phyloP scores from a whole-genome alignment of 2,113 vertebrate species.

The Neoarius graeffei region DNA sequence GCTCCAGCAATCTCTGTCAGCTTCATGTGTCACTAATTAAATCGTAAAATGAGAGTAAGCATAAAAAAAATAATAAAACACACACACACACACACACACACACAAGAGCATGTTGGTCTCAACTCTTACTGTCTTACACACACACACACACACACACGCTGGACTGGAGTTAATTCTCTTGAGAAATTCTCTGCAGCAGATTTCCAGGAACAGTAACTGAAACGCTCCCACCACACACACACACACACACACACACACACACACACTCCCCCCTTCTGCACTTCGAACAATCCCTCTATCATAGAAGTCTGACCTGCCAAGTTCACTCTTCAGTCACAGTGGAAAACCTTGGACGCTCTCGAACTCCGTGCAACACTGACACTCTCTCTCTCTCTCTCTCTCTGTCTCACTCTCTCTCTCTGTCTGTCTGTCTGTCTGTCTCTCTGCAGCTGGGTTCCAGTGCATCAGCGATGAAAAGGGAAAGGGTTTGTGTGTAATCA shows the following conservation, averaged over 20 bases:
- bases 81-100: not conserved
- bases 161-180: constrained; percentile 56
- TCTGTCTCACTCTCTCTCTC: constrained; percentile 49
- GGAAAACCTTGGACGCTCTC: constrained; percentile 50
- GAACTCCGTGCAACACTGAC: constrained; percentile 52
- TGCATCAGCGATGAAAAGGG: constrained; percentile 33
- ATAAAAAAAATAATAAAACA: not conserved
- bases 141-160: not conserved
- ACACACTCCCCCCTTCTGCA: constrained; percentile 55
- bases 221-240: constrained; percentile 58
- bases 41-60: not conserved
- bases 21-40: not conserved
- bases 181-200: constrained; percentile 70
- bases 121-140: not conserved
- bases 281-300: constrained; percentile 33
- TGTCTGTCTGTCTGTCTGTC: constrained; percentile 48
- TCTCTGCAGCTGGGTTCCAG: constrained; percentile 63
- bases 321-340: constrained; percentile 58
- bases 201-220: constrained; percentile 78
- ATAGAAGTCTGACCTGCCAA: constrained; percentile 66
- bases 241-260: constrained; percentile 53
- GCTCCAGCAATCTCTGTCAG: not conserved
- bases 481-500: constrained; percentile 61
- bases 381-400: constrained; percentile 36
- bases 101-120: not conserved